These are phyloP conservation scores for Amiota mariae DNA, from an alignment of 2,888 invertebrate genomes.

Conservation along the genomic window DNA sequence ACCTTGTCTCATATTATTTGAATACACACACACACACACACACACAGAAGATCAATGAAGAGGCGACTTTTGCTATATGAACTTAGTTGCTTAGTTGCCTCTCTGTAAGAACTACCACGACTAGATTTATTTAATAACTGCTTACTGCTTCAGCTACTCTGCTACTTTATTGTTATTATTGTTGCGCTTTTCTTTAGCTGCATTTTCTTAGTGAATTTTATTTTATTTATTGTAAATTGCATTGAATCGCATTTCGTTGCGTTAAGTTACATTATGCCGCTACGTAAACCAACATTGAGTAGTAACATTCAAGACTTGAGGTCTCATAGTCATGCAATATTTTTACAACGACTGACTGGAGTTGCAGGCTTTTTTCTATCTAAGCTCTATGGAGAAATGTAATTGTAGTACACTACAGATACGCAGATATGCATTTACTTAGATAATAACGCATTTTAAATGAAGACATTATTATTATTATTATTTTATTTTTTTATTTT, in stretches of 20 bases:
- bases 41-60: background rate
- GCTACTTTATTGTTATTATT: slow-evolving; percentile 42
- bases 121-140: slow-evolving; percentile 27
- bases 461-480: no score
- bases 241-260: slow-evolving; percentile 64
- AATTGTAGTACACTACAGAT: no score
- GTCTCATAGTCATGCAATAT: no score
- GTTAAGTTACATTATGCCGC: background rate
- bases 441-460: no score
- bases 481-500: no score
- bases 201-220: slow-evolving; percentile 51
- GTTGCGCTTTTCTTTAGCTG: slow-evolving; percentile 39
- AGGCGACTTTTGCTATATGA: slow-evolving; percentile 19
- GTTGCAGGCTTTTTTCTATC: no score
- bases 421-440: no score
- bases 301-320: no score
- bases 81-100: background rate
- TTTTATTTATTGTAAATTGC: slow-evolving; percentile 67
- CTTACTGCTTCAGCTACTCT: slow-evolving; percentile 40
- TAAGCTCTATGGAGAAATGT: no score
- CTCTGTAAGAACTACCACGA: background rate
- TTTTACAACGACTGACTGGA: no score
- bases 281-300: no score
- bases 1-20: background rate
- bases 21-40: background rate